Evolutionary conservation across 2,797 vertebrate genomes (phyloP).

Genomic region (Halcyon smyrnensis): DNA sequence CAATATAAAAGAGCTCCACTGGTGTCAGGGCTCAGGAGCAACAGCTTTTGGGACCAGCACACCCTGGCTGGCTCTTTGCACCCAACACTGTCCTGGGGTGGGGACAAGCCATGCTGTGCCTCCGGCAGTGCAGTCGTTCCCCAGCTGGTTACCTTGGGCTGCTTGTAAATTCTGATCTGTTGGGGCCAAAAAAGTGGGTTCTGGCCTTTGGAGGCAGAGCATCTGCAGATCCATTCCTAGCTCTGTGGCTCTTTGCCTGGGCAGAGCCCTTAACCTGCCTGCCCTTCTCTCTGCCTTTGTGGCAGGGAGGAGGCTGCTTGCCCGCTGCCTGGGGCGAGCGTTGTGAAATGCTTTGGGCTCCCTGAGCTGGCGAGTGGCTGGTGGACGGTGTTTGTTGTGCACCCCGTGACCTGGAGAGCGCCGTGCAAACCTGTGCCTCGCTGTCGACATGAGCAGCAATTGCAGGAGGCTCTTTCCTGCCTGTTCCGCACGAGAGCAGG

Average conservation of each 20-base stretch:
- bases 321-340: accelerated
- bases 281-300: background rate
- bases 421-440: background rate
- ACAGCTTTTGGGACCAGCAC: background rate
- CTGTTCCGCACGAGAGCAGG: background rate
- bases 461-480: background rate
- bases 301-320: background rate
- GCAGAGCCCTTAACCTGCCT: background rate
- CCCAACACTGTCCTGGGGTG: accelerated
- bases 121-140: accelerated
- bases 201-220: background rate
- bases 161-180: background rate
- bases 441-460: accelerated
- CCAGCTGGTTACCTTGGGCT: background rate
- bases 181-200: background rate
- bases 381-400: background rate
- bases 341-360: background rate
- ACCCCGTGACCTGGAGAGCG: background rate
- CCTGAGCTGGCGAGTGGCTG: background rate
- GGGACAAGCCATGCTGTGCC: accelerated
- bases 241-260: background rate
- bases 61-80: background rate
- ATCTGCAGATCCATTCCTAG: background rate
- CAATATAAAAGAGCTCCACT: background rate
- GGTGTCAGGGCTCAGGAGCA: background rate